Base-by-base conservation (phyloP, 2,888 invertebrate species). In the Mongoloraphidia duomilia region DNA sequence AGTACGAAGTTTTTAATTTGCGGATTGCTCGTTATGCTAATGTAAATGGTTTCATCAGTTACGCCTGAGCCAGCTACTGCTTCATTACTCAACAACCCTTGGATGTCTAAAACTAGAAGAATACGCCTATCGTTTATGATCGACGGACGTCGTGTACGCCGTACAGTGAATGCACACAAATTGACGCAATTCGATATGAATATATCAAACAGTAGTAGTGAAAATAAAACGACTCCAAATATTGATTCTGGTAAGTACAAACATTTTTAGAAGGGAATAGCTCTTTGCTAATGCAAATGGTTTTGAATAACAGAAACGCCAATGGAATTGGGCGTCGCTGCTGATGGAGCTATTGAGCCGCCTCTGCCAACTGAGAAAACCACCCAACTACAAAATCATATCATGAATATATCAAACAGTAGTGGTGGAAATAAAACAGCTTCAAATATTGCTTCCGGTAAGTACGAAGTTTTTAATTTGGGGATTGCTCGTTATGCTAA, bases 101-200 rank as follows among this genome's bases (percentile, higher is more conserved):
- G 82, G 2, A 82, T 89, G 10, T 81, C 85, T 66, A 84, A 82
- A 65, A 87, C 88, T 1, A 67, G 89, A 46, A 84, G 87, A n/a
- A n/a, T n/a, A 61, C 83, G 82, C 50, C 66, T n/a, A n/a, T n/a
- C n/a, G n/a, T n/a, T n/a, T 6, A 6, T 6, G 26, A 26, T 26
- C 5, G 26, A 3, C 6, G 26, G 26, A 6, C 26, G 3, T 26
- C 38, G 50, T 8, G n/a, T n/a, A n/a, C n/a, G n/a, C n/a, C n/a
- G n/a, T n/a, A n/a, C n/a, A n/a, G n/a, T n/a, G n/a, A n/a, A n/a
- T n/a, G n/a, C n/a, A n/a, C n/a, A n/a, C n/a, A n/a, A n/a, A n/a
- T n/a, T n/a, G n/a, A n/a, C n/a, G n/a, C n/a, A n/a, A n/a, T n/a
- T n/a, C n/a, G n/a, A n/a, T n/a, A n/a, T n/a, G n/a, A n/a, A 77